A percentile compares a stretch with the other conserved stretches of the same genome.
Evolutionary conservation across 2,888 invertebrate genomes (phyloP).

Genomic region (Lithophane socia): DNA sequence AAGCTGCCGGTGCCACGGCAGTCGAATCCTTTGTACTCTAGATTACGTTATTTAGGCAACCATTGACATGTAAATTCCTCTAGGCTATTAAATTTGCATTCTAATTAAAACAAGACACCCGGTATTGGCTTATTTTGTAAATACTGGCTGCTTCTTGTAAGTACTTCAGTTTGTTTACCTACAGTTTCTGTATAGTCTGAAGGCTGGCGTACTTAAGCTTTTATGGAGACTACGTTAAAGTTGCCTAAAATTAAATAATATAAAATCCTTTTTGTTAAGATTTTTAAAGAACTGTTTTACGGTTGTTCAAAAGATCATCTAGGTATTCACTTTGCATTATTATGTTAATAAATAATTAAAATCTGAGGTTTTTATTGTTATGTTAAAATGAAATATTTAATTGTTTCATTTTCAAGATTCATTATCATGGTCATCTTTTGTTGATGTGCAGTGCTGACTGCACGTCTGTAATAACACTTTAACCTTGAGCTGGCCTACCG

Average conservation of each 20-base stretch:
- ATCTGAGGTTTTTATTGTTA: no score
- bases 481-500: no score
- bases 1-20: constrained; percentile 71
- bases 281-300: not conserved
- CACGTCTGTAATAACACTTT: no score
- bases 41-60: constrained; percentile 86
- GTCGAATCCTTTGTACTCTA: constrained; percentile 83
- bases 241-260: constrained; percentile 12
- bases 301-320: no score
- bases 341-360: no score
- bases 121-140: constrained; percentile 77
- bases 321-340: no score
- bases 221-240: constrained; percentile 19
- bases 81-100: constrained; percentile 89
- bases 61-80: constrained; percentile 90
- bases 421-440: no score
- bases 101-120: constrained; percentile 86
- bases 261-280: not conserved
- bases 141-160: constrained; percentile 65
- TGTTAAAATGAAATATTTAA: no score
- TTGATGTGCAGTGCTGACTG: no score
- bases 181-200: constrained; percentile 49
- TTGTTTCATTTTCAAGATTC: no score
- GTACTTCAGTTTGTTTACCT: constrained; percentile 73
- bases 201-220: constrained; percentile 31